These are phyloP conservation scores for Montipora sp. DNA, from an alignment of 64 coral and sea anemone genomes.

Conservation along the genomic window DNA sequence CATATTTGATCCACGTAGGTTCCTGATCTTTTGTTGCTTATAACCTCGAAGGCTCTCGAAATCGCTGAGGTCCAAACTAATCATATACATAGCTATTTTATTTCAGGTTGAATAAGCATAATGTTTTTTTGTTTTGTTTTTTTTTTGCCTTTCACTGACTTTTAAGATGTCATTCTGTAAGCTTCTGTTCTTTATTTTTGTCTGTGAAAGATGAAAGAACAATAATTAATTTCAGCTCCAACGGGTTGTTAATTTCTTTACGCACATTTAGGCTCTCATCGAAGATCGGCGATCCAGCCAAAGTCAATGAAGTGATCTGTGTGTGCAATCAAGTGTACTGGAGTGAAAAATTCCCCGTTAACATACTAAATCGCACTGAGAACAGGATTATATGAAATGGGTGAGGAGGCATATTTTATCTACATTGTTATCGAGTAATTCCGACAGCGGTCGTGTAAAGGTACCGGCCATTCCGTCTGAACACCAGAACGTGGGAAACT, in stretches of 20 bases:
- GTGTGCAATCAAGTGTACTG: slow-evolving; percentile 11
- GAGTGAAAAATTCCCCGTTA: slow-evolving; percentile 9
- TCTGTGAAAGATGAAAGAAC: slow-evolving; percentile 16
- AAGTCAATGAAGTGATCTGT: slow-evolving; percentile 1
- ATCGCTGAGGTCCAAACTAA: neutral
- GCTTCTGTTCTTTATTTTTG: neutral
- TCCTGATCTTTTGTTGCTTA: neutral
- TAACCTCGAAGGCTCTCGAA: neutral
- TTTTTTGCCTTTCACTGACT: slow-evolving; percentile 10
- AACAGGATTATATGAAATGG: slow-evolving; percentile 25
- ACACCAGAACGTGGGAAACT: neutral
- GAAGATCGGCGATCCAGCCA: neutral
- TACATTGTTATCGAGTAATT: neutral
- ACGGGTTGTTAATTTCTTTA: neutral
- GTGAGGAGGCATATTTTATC: neutral
- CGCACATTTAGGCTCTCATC: neutral
- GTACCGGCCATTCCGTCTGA: neutral
- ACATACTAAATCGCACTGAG: neutral
- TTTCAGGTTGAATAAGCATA: slow-evolving; percentile 15
- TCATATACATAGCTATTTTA: neutral
- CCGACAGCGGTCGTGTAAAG: neutral
- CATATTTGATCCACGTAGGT: neutral
- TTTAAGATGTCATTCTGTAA: slow-evolving; percentile 34
- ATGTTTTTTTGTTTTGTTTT: slow-evolving; percentile 1
- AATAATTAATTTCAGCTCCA: neutral